These are phyloP conservation scores for Mythimna albipuncta DNA, from an alignment of 2,888 invertebrate genomes.

Conservation along the genomic window DNA sequence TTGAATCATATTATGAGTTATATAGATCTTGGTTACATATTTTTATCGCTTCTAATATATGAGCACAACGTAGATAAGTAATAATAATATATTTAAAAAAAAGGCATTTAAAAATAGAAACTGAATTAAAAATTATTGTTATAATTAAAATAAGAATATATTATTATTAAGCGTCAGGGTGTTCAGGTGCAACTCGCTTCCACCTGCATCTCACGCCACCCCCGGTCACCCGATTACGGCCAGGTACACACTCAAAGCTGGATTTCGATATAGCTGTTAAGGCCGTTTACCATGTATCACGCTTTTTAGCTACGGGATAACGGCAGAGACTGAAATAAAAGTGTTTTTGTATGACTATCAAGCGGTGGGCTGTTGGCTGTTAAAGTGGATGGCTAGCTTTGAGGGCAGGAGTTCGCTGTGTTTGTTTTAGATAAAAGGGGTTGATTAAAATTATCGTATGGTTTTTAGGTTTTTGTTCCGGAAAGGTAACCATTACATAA, in stretches of 20 bases:
- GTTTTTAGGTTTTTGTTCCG: background rate
- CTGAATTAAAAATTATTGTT: too few species aligned
- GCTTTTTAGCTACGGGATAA: constrained; percentile 70
- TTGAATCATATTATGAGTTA: too few species aligned
- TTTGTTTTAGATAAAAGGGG: constrained; percentile 34
- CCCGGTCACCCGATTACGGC: constrained; percentile 74
- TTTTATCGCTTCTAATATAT: too few species aligned
- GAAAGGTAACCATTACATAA: too few species aligned
- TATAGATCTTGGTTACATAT: too few species aligned
- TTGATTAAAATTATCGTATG: constrained; percentile 35
- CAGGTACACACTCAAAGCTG: constrained; percentile 85
- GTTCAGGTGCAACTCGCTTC: constrained; percentile 44
- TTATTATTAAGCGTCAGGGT: too few species aligned
- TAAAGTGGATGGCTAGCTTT: constrained; percentile 59
- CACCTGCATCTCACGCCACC: constrained; percentile 54
- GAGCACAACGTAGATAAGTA: too few species aligned
- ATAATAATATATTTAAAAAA: too few species aligned
- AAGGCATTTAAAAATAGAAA: too few species aligned
- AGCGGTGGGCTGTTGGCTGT: constrained; percentile 56
- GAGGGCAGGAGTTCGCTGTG: constrained; percentile 27
- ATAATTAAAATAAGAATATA: too few species aligned
- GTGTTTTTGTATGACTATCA: constrained; percentile 67
- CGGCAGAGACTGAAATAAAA: constrained; percentile 74
- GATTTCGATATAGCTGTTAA: constrained; percentile 84
- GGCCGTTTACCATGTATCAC: constrained; percentile 77